Conservation (phyloP, 2,113 vertebrate genomes). For the Corvus moneduloides region DNA sequence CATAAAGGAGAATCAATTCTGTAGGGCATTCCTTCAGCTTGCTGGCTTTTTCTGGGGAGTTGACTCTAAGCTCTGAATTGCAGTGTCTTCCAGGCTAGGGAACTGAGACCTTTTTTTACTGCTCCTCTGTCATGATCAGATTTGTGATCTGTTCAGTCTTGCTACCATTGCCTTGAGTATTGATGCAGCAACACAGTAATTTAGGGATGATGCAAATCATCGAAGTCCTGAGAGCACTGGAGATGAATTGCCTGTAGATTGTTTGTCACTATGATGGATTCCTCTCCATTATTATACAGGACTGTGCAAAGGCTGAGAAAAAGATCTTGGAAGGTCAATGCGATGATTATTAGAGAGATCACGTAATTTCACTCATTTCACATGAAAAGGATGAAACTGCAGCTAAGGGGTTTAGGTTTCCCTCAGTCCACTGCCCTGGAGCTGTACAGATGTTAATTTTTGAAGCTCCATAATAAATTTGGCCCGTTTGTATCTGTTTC, state of each 20-base stretch:
- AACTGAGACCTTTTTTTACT: not conserved
- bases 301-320: not conserved
- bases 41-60: not conserved
- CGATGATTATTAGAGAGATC: not conserved
- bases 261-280: conserved; percentile 16
- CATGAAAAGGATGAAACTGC: not conserved
- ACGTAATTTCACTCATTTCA: not conserved
- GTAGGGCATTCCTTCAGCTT: not conserved
- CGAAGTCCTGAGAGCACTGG: not conserved
- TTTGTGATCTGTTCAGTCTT: not conserved
- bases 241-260: not conserved
- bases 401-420: not conserved
- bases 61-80: not conserved
- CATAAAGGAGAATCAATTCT: not conserved
- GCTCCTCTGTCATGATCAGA: not conserved
- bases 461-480: not conserved
- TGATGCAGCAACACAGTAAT: not conserved
- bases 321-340: conserved; percentile 10
- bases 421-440: not conserved
- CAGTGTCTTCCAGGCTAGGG: not conserved
- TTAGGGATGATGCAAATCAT: not conserved
- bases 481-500: not conserved
- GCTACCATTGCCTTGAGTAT: not conserved
- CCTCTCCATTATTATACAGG: not conserved
- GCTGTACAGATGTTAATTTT: not conserved